A percentile compares a stretch with the other conserved stretches of the same genome.
Conservation (phyloP, 2,797 vertebrate species). For the Podargus strigoides region DNA sequence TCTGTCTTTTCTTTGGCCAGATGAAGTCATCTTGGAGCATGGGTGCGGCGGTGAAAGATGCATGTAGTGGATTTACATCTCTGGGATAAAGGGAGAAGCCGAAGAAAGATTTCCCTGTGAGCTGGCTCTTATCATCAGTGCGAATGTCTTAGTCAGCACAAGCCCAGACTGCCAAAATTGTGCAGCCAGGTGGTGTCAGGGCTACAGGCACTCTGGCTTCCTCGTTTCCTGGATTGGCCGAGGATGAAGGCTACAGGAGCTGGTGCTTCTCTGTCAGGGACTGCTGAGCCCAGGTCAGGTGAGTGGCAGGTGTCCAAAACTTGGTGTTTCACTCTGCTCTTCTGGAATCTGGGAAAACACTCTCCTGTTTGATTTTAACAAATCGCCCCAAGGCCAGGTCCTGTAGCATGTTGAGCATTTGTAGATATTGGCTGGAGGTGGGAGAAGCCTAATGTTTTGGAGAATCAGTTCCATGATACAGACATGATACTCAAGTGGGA, state of each 20-base stretch:
- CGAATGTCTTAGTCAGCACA: neutral
- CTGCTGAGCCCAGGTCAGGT: neutral
- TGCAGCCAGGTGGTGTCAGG: neutral
- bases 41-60: neutral
- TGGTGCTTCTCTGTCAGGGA: neutral
- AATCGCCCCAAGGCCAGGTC: neutral
- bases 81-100: neutral
- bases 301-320: neutral
- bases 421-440: neutral
- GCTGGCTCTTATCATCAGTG: neutral
- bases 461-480: neutral
- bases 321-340: neutral
- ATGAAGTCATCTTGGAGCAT: constrained; percentile 3
- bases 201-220: neutral
- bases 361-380: neutral
- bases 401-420: neutral
- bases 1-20: neutral
- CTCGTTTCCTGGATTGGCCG: neutral
- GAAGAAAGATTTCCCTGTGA: neutral
- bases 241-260: neutral
- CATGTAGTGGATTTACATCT: neutral
- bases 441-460: neutral
- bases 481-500: neutral
- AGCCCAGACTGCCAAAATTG: neutral
- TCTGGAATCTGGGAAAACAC: neutral